phyloP scores from a whole-genome alignment of 2,888 invertebrate genomes.

The Apodemia hepburni region DNA sequence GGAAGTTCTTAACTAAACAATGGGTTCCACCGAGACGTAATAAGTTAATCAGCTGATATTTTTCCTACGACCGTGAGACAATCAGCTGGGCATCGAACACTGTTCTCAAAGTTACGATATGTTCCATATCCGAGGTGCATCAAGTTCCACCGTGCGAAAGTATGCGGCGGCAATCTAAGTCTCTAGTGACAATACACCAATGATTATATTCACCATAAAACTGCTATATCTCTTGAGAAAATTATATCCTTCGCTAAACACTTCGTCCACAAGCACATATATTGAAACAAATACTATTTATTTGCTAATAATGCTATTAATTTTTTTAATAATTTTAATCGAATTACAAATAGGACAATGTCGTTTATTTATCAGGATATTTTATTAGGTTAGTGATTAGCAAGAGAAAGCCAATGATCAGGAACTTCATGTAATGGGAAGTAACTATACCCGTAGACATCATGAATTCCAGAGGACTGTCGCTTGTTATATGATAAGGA shows the following conservation, averaged over 20 bases:
- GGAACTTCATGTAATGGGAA: too few species aligned
- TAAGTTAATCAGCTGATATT: conserved; percentile 47
- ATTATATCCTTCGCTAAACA: conserved; percentile 1
- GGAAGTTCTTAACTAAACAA: conserved; percentile 37
- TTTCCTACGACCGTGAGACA: conserved; percentile 50
- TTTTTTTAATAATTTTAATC: too few species aligned
- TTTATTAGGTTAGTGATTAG: too few species aligned
- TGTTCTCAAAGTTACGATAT: conserved; percentile 32
- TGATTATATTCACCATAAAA: conserved; percentile 10
- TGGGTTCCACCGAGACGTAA: conserved; percentile 34
- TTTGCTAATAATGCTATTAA: too few species aligned
- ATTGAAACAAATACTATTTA: too few species aligned
- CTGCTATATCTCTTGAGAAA: conserved; percentile 4
- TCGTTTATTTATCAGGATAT: too few species aligned
- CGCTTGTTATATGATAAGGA: too few species aligned
- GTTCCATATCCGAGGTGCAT: conserved; percentile 44
- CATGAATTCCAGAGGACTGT: too few species aligned
- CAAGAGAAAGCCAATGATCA: too few species aligned
- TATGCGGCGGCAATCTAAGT: conserved; percentile 45
- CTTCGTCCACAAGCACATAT: neutral
- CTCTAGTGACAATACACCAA: conserved; percentile 39
- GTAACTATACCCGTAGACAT: too few species aligned
- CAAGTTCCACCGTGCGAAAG: conserved; percentile 67
- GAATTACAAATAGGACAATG: too few species aligned
- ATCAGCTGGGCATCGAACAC: conserved; percentile 36